Evolutionary conservation across 2,797 vertebrate genomes (phyloP).

Genomic region (Galaxias olidus): DNA sequence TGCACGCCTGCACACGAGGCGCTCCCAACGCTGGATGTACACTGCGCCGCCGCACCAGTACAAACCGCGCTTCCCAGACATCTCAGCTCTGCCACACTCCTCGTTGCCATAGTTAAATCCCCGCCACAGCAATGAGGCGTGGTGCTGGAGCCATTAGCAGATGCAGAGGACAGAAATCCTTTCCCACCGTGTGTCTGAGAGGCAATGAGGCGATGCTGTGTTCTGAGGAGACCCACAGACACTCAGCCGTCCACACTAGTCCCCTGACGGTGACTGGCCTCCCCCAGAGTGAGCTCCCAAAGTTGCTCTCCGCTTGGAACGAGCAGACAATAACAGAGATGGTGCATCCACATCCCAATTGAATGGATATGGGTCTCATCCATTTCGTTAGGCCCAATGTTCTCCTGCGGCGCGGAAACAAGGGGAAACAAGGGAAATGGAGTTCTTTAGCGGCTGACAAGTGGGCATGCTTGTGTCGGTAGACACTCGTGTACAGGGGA

Average conservation of each 20-base stretch:
- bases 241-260: no score
- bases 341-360: conserved; percentile 1
- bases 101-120: conserved; percentile 1
- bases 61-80: conserved; percentile 15
- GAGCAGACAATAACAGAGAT: conserved; percentile 14
- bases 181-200: conserved; percentile 5
- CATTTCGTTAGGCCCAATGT: conserved; percentile 36
- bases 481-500: no score
- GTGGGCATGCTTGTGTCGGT: no score
- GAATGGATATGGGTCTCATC: conserved; percentile 44
- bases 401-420: conserved; percentile 25
- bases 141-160: conserved; percentile 6
- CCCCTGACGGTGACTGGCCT: no score
- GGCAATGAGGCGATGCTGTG: background rate
- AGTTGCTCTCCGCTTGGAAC: no score
- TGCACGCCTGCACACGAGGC: conserved; percentile 65
- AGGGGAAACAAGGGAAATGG: conserved; percentile 27
- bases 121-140: background rate
- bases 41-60: conserved; percentile 15
- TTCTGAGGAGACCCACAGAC: background rate
- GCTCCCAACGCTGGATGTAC: conserved; percentile 62
- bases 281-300: no score
- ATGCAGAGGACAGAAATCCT: conserved; percentile 1
- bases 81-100: background rate
- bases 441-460: no score